Conservation (phyloP, 30 jellyfish, hydroid and myxozoan species). For the Nemopilema nomurai region DNA sequence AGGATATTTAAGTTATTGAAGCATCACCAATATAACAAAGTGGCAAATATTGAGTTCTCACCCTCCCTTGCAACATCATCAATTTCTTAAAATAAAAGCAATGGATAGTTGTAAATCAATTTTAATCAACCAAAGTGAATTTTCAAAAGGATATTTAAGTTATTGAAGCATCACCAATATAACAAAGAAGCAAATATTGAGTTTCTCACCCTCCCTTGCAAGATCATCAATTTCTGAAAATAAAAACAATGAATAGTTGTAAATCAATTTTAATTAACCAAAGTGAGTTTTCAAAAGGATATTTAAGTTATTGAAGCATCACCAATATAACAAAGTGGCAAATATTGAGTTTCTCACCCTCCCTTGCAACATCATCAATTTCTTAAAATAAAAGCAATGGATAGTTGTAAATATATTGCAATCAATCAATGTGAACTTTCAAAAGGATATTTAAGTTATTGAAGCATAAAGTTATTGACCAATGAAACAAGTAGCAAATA, state of each 20-base stretch:
- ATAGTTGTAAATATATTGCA: not conserved
- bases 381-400: not conserved
- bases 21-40: not conserved
- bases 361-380: not conserved
- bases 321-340: not conserved
- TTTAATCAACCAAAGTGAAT: not conserved
- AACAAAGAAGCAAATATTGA: not conserved
- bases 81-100: not conserved
- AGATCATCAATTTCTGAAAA: not conserved
- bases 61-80: not conserved
- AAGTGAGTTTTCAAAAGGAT: not conserved
- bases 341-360: not conserved
- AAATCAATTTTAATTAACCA: not conserved
- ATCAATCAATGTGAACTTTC: not conserved
- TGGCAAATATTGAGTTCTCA: not conserved
- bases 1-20: not conserved
- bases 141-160: not conserved
- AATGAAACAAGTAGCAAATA: not conserved
- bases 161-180: not conserved
- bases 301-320: not conserved
- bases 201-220: not conserved
- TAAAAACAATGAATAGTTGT: not conserved
- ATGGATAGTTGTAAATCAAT: not conserved
- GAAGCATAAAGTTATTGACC: not conserved
- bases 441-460: not conserved